Base-by-base conservation (phyloP, 1,140 invertebrate species). In the Cylas formicarius region DNA sequence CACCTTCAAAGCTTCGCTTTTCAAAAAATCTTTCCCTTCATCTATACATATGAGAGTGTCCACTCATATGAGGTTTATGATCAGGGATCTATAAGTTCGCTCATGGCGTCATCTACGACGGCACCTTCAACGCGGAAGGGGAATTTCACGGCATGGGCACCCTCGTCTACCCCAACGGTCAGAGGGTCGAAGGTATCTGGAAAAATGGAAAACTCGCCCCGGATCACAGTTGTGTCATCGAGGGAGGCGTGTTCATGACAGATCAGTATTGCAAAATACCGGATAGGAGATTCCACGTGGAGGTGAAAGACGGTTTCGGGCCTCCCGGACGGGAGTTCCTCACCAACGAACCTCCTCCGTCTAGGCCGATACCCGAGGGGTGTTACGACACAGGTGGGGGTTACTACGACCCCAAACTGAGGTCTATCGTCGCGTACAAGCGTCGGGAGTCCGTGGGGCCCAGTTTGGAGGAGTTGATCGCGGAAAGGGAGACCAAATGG, bases 91-190 rank as follows among this genome's bases (percentile, higher is more conserved):
- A 56, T 17, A 48, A 32, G 35, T 48, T 32, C 36, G 47, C 50
- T 8, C 44, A 48, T 72, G 71, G 63, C 20, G 67, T 70, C 0
- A 57, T 65, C 18, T 74, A 75, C 42, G 65, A 71, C 43, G 74
- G 75, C n/a, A 58, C 70, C 31, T 69, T 76, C 39, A 62, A 67
- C 24, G 28, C 18, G 23, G 66, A 75, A 31, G 72, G 70, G 1
- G 65, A 69, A 63, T 75, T 74, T 58, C 71, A 77, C 38, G 74
- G 75, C 8, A 36, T 47, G 0, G 75, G 75, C 3, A 66, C 65
- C 2, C 52, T 76, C 10, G 51, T 56, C 18, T 76, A 72, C 55
- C 67, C 70, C 0, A 57, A 58, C 32, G 68, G 70, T 4, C 62
- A 61, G 2, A 59, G 57, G 8, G 44, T 77, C 2, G 60, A 66